Conservation (phyloP, 2,797 vertebrate genomes). For the Hyperoplus immaculatus region DNA sequence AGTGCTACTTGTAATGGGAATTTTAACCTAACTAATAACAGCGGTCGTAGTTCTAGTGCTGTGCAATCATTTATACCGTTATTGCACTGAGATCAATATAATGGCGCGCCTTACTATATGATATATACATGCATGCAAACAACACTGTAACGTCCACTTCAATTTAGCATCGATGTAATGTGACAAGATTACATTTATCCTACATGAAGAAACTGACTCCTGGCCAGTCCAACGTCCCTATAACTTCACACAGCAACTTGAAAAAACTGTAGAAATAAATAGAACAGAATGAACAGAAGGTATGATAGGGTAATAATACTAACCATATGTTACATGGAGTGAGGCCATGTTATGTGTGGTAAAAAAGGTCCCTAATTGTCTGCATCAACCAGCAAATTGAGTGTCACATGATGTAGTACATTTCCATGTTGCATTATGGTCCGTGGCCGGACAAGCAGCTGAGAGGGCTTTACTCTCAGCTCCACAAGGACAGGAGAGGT, state of each 20-base stretch:
- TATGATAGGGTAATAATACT: neutral
- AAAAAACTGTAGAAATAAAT: neutral
- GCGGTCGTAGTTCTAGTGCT: neutral
- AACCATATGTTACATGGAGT: neutral
- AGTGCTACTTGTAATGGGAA: neutral
- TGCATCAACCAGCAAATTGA: conserved; percentile 10
- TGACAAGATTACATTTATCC: neutral
- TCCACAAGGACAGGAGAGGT: neutral
- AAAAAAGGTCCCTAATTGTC: neutral
- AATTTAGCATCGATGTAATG: neutral
- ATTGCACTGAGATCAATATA: neutral
- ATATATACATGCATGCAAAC: neutral
- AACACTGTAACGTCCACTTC: neutral
- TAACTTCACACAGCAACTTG: neutral
- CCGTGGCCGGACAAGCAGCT: conserved; percentile 30
- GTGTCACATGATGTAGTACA: neutral
- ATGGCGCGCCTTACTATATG: neutral
- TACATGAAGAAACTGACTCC: neutral
- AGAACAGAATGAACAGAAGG: neutral
- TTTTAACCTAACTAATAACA: neutral
- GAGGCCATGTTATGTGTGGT: neutral
- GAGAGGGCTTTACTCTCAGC: conserved; percentile 9
- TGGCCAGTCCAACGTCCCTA: neutral
- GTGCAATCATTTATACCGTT: neutral
- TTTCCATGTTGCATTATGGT: conserved; percentile 17